phyloP scores from a whole-genome alignment of 2,113 vertebrate genomes.

The Xiphorhynchus elegans region DNA sequence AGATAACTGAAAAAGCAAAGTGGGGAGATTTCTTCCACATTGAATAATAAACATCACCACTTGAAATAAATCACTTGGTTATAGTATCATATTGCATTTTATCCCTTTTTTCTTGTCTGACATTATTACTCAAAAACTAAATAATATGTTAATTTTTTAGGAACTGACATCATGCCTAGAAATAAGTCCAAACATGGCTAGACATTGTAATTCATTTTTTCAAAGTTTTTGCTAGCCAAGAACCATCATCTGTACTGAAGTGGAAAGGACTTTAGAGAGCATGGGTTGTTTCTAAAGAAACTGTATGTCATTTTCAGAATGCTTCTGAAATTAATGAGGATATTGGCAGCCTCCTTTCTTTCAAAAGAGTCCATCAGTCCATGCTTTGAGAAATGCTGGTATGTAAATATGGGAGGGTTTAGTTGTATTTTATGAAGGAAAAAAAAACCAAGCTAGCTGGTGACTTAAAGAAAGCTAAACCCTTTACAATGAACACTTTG shows the following conservation, averaged over 20 bases:
- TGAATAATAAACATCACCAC: not conserved
- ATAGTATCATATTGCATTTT: not conserved
- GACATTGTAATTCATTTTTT: not conserved
- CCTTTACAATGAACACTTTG: not conserved
- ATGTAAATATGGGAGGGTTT: not conserved
- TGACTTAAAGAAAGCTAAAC: not conserved
- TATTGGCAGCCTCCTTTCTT: not conserved
- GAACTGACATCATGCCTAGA: constrained; percentile 32
- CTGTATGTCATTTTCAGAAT: not conserved
- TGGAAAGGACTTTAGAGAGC: not conserved
- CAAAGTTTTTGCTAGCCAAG: not conserved
- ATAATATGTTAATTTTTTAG: not conserved
- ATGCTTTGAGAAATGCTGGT: not conserved
- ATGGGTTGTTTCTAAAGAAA: not conserved
- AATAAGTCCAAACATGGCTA: constrained; percentile 35
- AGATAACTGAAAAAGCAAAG: not conserved
- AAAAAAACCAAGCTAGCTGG: not conserved
- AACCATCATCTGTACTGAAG: not conserved
- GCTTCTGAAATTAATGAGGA: not conserved
- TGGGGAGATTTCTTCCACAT: not conserved
- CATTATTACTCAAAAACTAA: constrained; percentile 30
- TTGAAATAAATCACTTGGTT: constrained; percentile 19
- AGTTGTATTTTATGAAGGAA: not conserved
- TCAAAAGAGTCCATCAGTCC: not conserved
- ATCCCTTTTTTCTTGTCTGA: not conserved